Evolutionary conservation across 2,797 vertebrate species (phyloP), one percentile per base, ranked within the genome.

Genomic region (Neosalanx taihuensis): DNA sequence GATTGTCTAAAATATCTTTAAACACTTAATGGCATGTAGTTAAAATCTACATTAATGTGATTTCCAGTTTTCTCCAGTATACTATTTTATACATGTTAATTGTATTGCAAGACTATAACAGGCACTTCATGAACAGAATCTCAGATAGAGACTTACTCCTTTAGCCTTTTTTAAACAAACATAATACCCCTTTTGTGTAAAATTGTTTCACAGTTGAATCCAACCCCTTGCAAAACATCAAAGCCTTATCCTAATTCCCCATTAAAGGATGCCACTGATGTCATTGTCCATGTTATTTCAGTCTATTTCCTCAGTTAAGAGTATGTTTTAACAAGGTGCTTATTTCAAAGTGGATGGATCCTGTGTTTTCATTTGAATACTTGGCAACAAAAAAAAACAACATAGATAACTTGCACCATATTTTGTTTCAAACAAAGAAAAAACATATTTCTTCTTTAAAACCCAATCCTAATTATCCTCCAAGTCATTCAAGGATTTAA

Each of bases 51-150:
- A 86, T 70, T 74, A 60, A 12, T 78, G 74, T 73, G 49, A 71
- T 80, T 88, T 91, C 89, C 89, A 92, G 90, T 92, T 89, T 85
- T 83, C 71, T 86, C 89, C 89, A 91, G 89, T 89, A 89, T 73
- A 70, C 46, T 77, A 31, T 80, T 79, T 72, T 69, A 71, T 51
- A 23, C 70, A 79, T 77, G 72, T 70, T 67, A 57, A 46, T 74
- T n/a, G 72, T 71, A 76, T 77, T 70, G 53, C 72, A 13, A 68
- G 57, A 56, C 61, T 20, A 67, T 66, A 82, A 76, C 74, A 77
- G 58, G 23, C 58, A 60, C 23, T 23, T 26, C 29, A 78, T 59
- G 37, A 81, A 76, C 74, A 67, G 83, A 77, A 86, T 84, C 82
- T 87, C 81, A 84, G 59, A 87, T 79, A 84, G 77, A 86, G 29